Percentiles rank a stretch among this genome's conserved stretches.
Evolutionary conservation across 2,797 vertebrate species (phyloP).

Genomic region (Arctocebus calabarensis): DNA sequence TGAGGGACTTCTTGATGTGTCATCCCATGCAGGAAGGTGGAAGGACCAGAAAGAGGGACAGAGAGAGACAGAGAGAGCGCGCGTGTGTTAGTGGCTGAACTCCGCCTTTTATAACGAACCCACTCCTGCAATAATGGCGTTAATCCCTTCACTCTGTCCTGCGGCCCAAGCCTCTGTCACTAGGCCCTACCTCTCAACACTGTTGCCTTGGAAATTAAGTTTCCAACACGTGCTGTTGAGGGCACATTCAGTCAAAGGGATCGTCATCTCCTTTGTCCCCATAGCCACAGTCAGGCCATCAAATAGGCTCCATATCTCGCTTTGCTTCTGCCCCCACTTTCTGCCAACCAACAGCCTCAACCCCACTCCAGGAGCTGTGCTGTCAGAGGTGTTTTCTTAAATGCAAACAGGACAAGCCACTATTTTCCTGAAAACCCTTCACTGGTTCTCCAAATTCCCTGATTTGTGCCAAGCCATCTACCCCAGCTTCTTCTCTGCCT

Average conservation of each 20-base stretch:
- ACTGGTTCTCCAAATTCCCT: background rate
- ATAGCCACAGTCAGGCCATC: background rate
- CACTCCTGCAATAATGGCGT: background rate
- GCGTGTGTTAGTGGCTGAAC: too few species aligned
- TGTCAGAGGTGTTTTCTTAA: background rate
- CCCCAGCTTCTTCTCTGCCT: background rate
- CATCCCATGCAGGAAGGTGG: background rate
- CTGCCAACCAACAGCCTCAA: background rate
- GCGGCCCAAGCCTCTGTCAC: too few species aligned
- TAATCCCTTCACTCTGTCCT: background rate
- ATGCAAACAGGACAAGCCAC: background rate
- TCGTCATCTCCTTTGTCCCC: background rate
- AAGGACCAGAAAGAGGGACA: background rate
- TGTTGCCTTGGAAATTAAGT: background rate
- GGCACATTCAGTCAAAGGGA: background rate
- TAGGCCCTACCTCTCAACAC: background rate
- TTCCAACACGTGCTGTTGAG: background rate
- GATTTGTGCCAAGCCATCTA: too few species aligned
- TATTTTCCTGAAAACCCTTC: background rate
- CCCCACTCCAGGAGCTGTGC: background rate
- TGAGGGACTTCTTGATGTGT: background rate
- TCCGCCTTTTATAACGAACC: background rate
- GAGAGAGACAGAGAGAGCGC: background rate
- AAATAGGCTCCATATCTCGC: background rate
- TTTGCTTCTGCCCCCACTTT: background rate